Evolutionary conservation across 2,797 vertebrate genomes (phyloP), one percentile per base, ranked within the genome.

Genomic region (Protosalanx chinensis): DNA sequence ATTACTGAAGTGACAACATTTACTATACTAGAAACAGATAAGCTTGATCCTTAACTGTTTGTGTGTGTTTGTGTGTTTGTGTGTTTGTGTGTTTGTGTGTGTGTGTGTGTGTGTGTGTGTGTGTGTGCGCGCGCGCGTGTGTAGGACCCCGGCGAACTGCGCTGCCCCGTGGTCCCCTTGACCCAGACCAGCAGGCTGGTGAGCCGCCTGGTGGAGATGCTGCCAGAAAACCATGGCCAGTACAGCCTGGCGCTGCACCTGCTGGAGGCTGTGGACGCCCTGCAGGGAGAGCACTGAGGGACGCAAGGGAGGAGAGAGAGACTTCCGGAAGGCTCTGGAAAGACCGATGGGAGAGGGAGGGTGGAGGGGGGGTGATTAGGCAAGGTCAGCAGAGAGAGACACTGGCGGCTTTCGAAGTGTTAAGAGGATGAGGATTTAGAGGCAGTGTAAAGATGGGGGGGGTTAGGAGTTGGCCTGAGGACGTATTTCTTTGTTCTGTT

Each of bases 211-310:
- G 89, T 97, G 0, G 97, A 99, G 88, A 94, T 97, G 70, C 89
- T 99, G 32, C 97, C 97, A 0, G 97, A 99, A 83, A 97, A 96
- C 61, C 97, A 99, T 0, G 95, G 94, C 62, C 98, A 99, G 88
- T 99, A 98, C 74, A 90, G 86, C 79, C 86, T 99, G 67, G 96
- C 95, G 70, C 88, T 98, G 75, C 96, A 98, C 88, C 95, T 99
- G 0, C 88, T 95, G 2, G 98, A 99, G 80, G 94, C 97, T 0
- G 93, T 96, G 8, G 97, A 97, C 63, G 93, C 90, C 69, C 88
- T 98, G 37, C 88, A 90, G 23, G 64, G 87, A 0, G 90, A 88
- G 1, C 85, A 86, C 75, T 62, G 1, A 27, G 62, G 35, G 41
- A 13, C 16, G 35, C 23, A 46, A 51, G 35, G n/a, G 64, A 41